These are phyloP conservation scores for Crocuta crocuta DNA, from an alignment of 2,113 vertebrate genomes.

Conservation along the genomic window DNA sequence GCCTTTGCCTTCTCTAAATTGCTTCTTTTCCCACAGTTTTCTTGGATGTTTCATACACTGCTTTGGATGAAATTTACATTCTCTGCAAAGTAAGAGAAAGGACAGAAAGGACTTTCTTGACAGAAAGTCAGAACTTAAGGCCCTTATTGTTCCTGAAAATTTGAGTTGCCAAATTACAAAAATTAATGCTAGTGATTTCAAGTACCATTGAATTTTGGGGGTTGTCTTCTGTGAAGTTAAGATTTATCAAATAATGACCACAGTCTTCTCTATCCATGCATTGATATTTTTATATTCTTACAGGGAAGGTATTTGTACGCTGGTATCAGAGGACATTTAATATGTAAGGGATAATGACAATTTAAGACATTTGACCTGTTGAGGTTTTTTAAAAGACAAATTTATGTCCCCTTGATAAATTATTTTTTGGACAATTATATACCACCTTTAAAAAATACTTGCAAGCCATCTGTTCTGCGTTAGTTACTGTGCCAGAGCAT, in stretches of 20 bases:
- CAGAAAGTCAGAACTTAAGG: conserved; percentile 3
- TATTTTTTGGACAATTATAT: neutral
- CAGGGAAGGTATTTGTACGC: neutral
- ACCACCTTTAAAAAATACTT: neutral
- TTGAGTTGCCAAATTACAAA: neutral
- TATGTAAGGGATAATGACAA: neutral
- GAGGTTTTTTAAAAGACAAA: conserved; percentile 7
- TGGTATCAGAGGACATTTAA: neutral
- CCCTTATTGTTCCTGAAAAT: neutral
- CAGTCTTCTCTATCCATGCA: neutral
- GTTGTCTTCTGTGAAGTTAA: conserved; percentile 32
- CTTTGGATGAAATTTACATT: conserved; percentile 10
- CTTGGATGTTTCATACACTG: neutral
- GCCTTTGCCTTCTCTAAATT: conserved; percentile 49
- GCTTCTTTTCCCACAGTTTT: neutral
- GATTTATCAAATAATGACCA: neutral
- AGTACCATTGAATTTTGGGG: neutral
- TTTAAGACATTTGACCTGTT: neutral
- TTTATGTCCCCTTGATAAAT: neutral
- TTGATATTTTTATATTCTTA: neutral
- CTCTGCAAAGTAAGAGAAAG: neutral
- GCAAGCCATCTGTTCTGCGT: neutral
- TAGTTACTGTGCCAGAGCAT: neutral
- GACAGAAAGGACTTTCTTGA: neutral
- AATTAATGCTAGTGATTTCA: conserved; percentile 21